Conservation (phyloP, 1,140 invertebrate species). For the Dreissena polymorpha region DNA sequence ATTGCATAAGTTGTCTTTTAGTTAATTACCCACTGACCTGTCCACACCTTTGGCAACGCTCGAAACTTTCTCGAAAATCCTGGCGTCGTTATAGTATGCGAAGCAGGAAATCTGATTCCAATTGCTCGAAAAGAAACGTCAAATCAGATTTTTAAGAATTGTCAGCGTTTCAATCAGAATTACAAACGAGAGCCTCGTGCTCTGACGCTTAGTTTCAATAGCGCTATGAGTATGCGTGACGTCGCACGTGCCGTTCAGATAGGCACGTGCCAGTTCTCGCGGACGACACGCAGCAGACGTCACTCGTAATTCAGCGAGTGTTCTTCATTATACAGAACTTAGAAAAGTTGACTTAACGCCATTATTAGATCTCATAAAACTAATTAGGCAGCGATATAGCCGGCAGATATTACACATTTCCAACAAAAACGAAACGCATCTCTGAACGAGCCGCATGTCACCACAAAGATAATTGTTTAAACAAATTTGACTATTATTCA, state of each 20-base stretch:
- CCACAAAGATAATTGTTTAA: too few relatives aligned
- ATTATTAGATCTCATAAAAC: conserved; percentile 53
- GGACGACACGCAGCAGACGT: conserved; percentile 48
- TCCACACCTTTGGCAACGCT: too few relatives aligned
- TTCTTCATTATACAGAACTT: conserved; percentile 32
- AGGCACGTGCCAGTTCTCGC: conserved; percentile 44
- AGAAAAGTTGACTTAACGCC: conserved; percentile 44
- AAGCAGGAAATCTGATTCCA: conserved; percentile 36
- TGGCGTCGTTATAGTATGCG: too few relatives aligned
- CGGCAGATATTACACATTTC: conserved; percentile 53
- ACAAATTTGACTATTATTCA: too few relatives aligned
- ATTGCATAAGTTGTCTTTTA: too few relatives aligned
- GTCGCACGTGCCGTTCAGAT: conserved; percentile 42
- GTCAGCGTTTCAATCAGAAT: conserved; percentile 56
- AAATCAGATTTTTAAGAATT: conserved; percentile 41
- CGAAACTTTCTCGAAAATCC: too few relatives aligned
- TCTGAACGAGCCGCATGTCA: too few relatives aligned
- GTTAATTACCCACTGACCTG: too few relatives aligned
- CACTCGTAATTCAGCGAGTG: conserved; percentile 11
- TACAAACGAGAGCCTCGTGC: conserved; percentile 49
- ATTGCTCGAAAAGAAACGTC: conserved; percentile 47
- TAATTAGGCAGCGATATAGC: conserved; percentile 53
- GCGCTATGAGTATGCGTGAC: conserved; percentile 40
- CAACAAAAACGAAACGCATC: conserved; percentile 27
- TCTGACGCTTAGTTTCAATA: conserved; percentile 40